A percentile compares a stretch with the other conserved stretches of the same genome.
Evolutionary conservation across 1,140 invertebrate genomes (phyloP).

Genomic region (Halesus radiatus): DNA sequence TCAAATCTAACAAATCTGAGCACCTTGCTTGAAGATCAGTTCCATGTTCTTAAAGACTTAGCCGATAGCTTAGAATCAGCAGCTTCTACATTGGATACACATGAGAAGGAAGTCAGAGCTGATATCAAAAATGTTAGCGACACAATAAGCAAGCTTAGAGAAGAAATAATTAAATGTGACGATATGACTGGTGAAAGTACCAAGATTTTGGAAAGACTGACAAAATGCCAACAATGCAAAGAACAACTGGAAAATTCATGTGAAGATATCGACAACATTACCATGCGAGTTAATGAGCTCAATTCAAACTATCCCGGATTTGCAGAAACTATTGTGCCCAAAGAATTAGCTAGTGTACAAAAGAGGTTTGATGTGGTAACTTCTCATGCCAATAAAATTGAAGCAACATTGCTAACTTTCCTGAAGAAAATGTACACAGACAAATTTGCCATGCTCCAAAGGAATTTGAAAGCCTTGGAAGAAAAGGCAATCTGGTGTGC

Average conservation of each 20-base stretch:
- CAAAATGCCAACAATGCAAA: constrained; percentile 80
- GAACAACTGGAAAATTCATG: constrained; percentile 76
- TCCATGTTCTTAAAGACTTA: constrained; percentile 80
- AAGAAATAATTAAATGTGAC: constrained; percentile 91
- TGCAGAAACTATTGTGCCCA: constrained; percentile 80
- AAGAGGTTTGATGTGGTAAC: constrained; percentile 83
- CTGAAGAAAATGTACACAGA: constrained; percentile 91
- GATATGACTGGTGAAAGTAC: constrained; percentile 90
- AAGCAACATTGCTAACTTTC: constrained; percentile 83
- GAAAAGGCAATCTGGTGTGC: constrained; percentile 95
- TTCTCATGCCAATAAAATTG: constrained; percentile 84
- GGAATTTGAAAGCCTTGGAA: constrained; percentile 82
- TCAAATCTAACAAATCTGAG: constrained; percentile 79
- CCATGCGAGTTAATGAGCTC: constrained; percentile 79
- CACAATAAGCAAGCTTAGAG: constrained; percentile 81
- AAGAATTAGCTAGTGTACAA: constrained; percentile 84
- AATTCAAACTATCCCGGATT: constrained; percentile 85
- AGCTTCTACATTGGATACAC: constrained; percentile 78
- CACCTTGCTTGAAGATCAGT: constrained; percentile 82
- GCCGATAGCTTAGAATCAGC: constrained; percentile 83
- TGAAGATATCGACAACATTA: constrained; percentile 78
- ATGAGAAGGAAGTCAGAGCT: constrained; percentile 80
- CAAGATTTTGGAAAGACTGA: constrained; percentile 84
- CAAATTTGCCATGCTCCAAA: constrained; percentile 84
- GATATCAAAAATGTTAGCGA: constrained; percentile 80